phyloP scores from a whole-genome alignment of 2,888 invertebrate species.

The Malthinus seriepunctatus region DNA sequence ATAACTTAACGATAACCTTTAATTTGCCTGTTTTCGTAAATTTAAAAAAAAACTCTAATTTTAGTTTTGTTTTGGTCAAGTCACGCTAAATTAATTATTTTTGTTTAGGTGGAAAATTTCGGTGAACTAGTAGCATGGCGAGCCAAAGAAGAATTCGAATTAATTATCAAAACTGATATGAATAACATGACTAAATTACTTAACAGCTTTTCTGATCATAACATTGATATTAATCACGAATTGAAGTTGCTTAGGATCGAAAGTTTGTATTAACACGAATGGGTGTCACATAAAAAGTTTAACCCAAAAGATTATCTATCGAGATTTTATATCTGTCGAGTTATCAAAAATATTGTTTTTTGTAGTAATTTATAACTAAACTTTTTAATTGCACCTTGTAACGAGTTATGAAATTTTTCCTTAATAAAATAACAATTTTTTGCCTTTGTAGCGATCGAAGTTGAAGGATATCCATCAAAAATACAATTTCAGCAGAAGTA shows the following conservation, averaged over 20 bases:
- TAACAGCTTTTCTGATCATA: conserved; percentile 70
- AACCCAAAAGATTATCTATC: neutral
- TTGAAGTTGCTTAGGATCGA: conserved; percentile 75
- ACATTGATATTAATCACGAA: conserved; percentile 76
- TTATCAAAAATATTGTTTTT: too few species aligned
- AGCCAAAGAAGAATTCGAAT: conserved; percentile 71
- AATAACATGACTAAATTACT: conserved; percentile 74
- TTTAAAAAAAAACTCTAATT: neutral
- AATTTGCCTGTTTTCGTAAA: neutral
- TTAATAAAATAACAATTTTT: neutral
- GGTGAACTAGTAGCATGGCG: conserved; percentile 82
- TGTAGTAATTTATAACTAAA: too few species aligned
- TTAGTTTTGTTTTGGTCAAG: neutral
- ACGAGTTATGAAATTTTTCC: too few species aligned
- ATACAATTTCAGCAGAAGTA: conserved; percentile 56
- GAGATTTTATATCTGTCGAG: neutral
- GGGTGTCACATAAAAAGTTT: too few species aligned
- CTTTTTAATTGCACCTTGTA: too few species aligned
- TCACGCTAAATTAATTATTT: neutral
- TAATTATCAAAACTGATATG: conserved; percentile 77
- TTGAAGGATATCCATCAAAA: conserved; percentile 62
- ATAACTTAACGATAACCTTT: too few species aligned
- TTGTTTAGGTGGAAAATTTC: conserved; percentile 72
- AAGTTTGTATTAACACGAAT: conserved; percentile 61
- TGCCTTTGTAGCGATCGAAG: conserved; percentile 63